Base-by-base conservation (phyloP, 2,888 invertebrate species). In the Drosophila monieri region DNA sequence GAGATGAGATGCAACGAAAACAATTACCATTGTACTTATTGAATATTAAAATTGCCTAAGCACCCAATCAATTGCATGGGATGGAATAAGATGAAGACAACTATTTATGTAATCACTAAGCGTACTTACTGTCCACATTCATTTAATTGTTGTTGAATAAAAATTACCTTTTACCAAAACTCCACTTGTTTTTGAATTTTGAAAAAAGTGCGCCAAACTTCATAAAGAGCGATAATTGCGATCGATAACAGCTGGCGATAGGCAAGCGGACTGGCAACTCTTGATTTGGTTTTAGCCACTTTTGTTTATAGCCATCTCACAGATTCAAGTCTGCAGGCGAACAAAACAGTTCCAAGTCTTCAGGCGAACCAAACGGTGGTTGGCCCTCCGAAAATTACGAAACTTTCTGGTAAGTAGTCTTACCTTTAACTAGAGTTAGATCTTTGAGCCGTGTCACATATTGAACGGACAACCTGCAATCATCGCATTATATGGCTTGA, bases 61-160 rank as follows among this genome's bases (percentile, higher is more conserved):
- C 77, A 77, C 77, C 55, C 62, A 60, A 61, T 58, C 52, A 41
- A 37, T 64, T 55, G 56, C 54, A 68, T 74, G 53, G 61, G 64
- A 51, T 55, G 43, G 21, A 53, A 53, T 43, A 58, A 47, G 21
- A 77, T 39, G 57, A 74, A 64, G 62, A 74, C 65, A 72, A 73
- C 71, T 80, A 80, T 85, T 87, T 81, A 81, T 85, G 64, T 87
- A 87, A 86, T 73, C 72, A 85, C 66, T 87, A 86, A 87, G 87
- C 78, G 71, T 85, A 86, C 80, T 80, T 80, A 86, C 84, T 86
- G 85, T 80, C 85, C 76, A 80, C 76, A 84, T 85, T 86, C 87
- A 80, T 80, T 81, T 87, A 74, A 70, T 87, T 81, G 81, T 81
- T 86, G 81, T 81, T 81, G 71, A 81, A 81, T 81, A 81, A 81